A percentile compares a stretch with the other conserved stretches of the same genome.
Conservation (phyloP, 2,888 invertebrate genomes). For the Ectemnius continuus region DNA sequence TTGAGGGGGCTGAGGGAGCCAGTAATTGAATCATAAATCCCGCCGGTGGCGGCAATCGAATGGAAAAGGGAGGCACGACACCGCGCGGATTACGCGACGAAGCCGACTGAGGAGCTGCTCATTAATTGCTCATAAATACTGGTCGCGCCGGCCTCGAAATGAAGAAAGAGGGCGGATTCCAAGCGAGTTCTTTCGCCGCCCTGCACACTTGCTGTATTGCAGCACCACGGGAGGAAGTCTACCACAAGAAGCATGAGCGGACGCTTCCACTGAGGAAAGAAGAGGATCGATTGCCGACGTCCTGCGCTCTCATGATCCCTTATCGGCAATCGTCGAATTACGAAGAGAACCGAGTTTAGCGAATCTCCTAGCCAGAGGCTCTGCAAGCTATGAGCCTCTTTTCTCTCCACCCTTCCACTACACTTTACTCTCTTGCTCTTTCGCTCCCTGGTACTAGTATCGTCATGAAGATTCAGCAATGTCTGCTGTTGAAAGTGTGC, state of each 20-base stretch:
- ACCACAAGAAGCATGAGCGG: constrained; percentile 18
- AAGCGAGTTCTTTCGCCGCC: constrained; percentile 33
- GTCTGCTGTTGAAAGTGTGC: constrained; percentile 31
- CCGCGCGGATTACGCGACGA: no score
- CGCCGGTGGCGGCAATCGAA: constrained; percentile 1
- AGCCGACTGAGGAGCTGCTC: constrained; percentile 8
- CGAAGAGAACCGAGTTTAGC: constrained; percentile 46
- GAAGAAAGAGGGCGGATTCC: constrained; percentile 38
- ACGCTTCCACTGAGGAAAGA: constrained; percentile 6
- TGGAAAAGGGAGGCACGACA: constrained; percentile 11
- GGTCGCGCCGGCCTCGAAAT: constrained; percentile 20
- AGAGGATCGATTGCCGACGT: constrained; percentile 17
- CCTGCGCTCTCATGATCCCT: constrained; percentile 38
- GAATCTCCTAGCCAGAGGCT: constrained; percentile 40
- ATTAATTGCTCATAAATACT: constrained; percentile 47
- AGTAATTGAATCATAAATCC: constrained; percentile 25
- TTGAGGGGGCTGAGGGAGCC: constrained; percentile 8
- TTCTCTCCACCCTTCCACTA: not conserved
- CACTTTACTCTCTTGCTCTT: no score
- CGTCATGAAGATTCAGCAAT: not conserved
- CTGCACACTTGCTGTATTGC: not conserved
- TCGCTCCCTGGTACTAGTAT: no score
- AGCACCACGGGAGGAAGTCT: not conserved
- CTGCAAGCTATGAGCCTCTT: constrained; percentile 22
- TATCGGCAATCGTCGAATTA: constrained; percentile 62